A percentile compares a stretch with the other conserved stretches of the same genome.
These are phyloP conservation scores for Perdita meconis DNA, from an alignment of 2,888 invertebrate genomes.

Conservation along the genomic window DNA sequence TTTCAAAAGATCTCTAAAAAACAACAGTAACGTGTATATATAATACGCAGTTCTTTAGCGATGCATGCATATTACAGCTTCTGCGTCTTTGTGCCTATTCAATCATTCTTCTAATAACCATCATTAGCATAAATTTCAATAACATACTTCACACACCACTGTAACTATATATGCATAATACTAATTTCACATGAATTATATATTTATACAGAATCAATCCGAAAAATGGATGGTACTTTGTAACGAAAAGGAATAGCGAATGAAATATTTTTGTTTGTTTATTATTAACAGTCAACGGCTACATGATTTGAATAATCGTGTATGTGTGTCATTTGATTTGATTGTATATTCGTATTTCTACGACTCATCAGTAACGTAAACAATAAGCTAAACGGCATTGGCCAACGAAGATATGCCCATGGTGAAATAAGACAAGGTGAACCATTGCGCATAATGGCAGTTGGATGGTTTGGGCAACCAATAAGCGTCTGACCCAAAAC, in stretches of 20 bases:
- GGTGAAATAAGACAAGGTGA: too few species aligned
- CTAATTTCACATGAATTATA: slow-evolving; percentile 6
- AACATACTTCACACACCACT: neutral
- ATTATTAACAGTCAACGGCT: neutral
- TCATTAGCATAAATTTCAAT: neutral
- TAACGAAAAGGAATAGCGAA: neutral
- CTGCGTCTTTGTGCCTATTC: slow-evolving; percentile 28
- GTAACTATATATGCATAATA: neutral
- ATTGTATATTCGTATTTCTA: slow-evolving; percentile 43
- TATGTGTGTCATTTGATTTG: slow-evolving; percentile 6
- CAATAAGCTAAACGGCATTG: slow-evolving; percentile 63
- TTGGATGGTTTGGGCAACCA: too few species aligned
- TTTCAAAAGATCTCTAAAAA: slow-evolving; percentile 15
- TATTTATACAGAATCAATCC: neutral
- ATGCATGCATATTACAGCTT: neutral
- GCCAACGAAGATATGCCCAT: slow-evolving; percentile 12
- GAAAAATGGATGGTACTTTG: neutral
- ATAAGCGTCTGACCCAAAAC: too few species aligned
- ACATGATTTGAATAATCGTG: neutral
- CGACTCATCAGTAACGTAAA: slow-evolving; percentile 59
- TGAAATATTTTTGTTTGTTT: neutral
- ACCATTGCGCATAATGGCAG: too few species aligned
- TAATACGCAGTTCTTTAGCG: slow-evolving; percentile 2
- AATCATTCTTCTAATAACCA: neutral
- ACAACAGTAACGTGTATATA: slow-evolving; percentile 5